Percentiles rank a stretch among this genome's conserved stretches.
These are phyloP conservation scores for Nansenia antarctica DNA, from an alignment of 2,113 vertebrate genomes.

Conservation along the genomic window DNA sequence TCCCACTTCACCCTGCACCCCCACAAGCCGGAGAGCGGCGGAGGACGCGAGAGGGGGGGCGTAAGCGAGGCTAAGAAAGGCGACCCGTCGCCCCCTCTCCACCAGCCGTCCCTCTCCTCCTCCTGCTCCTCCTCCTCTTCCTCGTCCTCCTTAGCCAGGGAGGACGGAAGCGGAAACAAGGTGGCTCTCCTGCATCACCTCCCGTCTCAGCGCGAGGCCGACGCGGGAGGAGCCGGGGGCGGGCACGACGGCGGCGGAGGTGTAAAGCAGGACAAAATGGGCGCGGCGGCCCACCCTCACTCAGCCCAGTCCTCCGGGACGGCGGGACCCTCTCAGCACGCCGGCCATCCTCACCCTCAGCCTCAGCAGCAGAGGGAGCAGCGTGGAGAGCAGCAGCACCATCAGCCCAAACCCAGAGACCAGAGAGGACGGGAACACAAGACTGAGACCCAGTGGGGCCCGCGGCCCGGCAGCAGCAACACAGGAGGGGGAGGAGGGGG, in stretches of 20 bases:
- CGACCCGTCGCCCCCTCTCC: conserved; percentile 65
- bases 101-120: conserved; percentile 72
- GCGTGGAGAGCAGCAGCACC: conserved; percentile 50
- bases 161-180: conserved; percentile 69
- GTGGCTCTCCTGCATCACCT: conserved; percentile 65
- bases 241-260: conserved; percentile 42
- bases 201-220: conserved; percentile 61
- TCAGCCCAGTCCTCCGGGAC: conserved; percentile 35
- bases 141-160: conserved; percentile 74
- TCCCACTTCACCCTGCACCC: conserved; percentile 66
- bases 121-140: conserved; percentile 78
- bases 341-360: conserved; percentile 52
- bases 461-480: conserved; percentile 82
- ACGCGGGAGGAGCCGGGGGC: conserved; percentile 27
- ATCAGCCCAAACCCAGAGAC: conserved; percentile 66
- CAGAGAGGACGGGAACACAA: conserved; percentile 83
- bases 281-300: conserved; percentile 37
- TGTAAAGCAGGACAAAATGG: conserved; percentile 68
- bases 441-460: conserved; percentile 92
- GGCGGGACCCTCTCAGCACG: conserved; percentile 56
- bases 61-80: conserved; percentile 66
- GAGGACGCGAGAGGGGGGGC: conserved; percentile 59
- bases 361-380: not conserved
- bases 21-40: conserved; percentile 69
- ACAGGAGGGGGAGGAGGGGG: no score